Base-by-base conservation (phyloP, 2,888 invertebrate species). In the Drosophila paucipuncta region DNA sequence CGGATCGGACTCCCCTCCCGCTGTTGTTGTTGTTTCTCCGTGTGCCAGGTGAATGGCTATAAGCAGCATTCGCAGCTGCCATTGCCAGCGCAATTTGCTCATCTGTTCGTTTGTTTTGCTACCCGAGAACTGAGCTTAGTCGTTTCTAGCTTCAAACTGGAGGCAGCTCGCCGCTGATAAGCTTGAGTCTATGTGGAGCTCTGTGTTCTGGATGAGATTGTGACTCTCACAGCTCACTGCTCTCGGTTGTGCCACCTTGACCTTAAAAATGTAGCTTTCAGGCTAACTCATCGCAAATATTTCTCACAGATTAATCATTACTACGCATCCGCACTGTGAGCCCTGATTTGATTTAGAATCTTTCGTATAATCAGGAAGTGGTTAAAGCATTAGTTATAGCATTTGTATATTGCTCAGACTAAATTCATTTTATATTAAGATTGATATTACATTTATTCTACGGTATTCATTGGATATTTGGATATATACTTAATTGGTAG, bases 71-170 rank as follows among this genome's bases (percentile, higher is more conserved):
- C 62, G 5, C 50, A 80, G 65, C 72, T 63, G 68, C 64, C 72
- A 78, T 68, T 65, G 59, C 72, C 77, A 65, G 54, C 35, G 47
- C 60, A 76, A 69, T 76, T 58, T 50, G 35, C 49, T 66, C 74
- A 59, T 85, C 84, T 61, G 84, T 31, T 78, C 76, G 79, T 63
- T 69, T 68, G 82, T 53, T 81, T 68, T 59, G 76, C 50, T 76
- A 33, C 49, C 68, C 82, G 47, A 62, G 60, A 83, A 84, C 84
- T 84, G 87, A 67, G 82, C 73, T 53, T 18, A 55, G 31, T 35
- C 52, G 47, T 63, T 62, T 62, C 55, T 60, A 47, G 54, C 13
- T 68, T 53, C 57, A 22, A 49, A 28, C 31, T 28, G 37, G 39
- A 50, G 52, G 43, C 43, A 47, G 66, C 49, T 33, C 28, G 39